Evolutionary conservation across 2,113 vertebrate species (phyloP).

Genomic region (Orycteropus afer): DNA sequence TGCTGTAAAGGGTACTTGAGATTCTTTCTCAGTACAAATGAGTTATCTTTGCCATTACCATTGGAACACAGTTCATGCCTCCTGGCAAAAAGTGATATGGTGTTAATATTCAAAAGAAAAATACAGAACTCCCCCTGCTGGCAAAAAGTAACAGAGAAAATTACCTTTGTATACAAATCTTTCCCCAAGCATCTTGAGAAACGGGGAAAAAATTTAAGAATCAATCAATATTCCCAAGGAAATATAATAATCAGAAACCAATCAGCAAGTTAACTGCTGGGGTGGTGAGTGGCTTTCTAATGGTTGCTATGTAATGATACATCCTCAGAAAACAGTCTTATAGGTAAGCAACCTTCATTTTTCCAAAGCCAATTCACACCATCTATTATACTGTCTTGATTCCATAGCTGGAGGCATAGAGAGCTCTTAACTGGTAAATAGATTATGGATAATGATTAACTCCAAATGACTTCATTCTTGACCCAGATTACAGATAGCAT

Average conservation of each 20-base stretch:
- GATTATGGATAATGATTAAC: constrained; percentile 75
- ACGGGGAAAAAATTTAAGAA: not conserved
- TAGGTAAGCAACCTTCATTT: constrained; percentile 75
- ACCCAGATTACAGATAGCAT: constrained; percentile 62
- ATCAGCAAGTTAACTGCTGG: constrained; percentile 68
- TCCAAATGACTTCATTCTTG: constrained; percentile 71
- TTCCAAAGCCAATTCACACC: constrained; percentile 59
- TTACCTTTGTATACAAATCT: not conserved
- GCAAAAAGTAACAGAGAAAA: constrained; percentile 42
- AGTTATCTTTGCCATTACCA: not conserved
- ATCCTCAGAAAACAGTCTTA: constrained; percentile 54
- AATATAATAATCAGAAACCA: constrained; percentile 72
- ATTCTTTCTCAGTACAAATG: not conserved
- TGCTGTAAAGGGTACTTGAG: not conserved
- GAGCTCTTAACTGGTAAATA: constrained; percentile 77
- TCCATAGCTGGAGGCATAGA: constrained; percentile 69
- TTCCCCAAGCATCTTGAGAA: constrained; percentile 7
- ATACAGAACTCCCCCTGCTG: constrained; percentile 3
- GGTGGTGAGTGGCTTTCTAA: constrained; percentile 50
- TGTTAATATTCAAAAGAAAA: constrained; percentile 28
- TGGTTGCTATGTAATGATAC: constrained; percentile 63
- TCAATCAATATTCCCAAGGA: constrained; percentile 58
- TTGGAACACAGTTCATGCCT: not conserved
- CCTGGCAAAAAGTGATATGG: not conserved
- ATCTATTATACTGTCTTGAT: constrained; percentile 68